Conservation (phyloP, 2,888 invertebrate genomes). For the Elysia crispata region DNA sequence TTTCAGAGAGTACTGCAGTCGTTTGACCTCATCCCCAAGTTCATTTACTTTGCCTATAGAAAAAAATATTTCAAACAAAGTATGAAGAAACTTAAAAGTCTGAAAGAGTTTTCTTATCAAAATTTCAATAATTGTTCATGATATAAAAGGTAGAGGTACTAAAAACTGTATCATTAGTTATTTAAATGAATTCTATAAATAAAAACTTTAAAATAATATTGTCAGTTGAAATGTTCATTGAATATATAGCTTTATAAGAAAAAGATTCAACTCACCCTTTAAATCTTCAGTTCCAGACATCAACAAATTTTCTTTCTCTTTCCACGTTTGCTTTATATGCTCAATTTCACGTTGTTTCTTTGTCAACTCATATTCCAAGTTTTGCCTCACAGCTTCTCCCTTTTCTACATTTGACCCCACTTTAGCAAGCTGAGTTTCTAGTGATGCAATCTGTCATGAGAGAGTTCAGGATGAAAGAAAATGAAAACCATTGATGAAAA, state of each 20-base stretch:
- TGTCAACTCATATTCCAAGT: constrained; percentile 74
- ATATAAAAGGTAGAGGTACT: background rate
- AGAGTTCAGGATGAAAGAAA: no score
- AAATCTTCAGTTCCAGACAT: constrained; percentile 66
- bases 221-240: background rate
- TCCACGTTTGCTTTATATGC: constrained; percentile 62
- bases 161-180: background rate
- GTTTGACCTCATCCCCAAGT: constrained; percentile 59
- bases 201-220: no score
- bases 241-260: background rate
- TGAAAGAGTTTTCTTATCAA: no score
- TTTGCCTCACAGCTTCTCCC: constrained; percentile 72
- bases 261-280: constrained; percentile 61
- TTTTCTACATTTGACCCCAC: constrained; percentile 72
- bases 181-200: no score
- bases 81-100: no score
- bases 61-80: background rate
- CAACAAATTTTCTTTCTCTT: constrained; percentile 62
- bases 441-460: constrained; percentile 58
- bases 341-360: constrained; percentile 64
- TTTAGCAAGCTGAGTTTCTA: constrained; percentile 70
- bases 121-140: background rate
- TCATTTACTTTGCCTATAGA: constrained; percentile 62
- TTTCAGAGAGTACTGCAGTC: constrained; percentile 59
- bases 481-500: no score